Evolutionary conservation across 30 jellyfish, hydroid and myxozoan genomes (phyloP).

Genomic region (Aurelia aurita complex sp. Pacific): DNA sequence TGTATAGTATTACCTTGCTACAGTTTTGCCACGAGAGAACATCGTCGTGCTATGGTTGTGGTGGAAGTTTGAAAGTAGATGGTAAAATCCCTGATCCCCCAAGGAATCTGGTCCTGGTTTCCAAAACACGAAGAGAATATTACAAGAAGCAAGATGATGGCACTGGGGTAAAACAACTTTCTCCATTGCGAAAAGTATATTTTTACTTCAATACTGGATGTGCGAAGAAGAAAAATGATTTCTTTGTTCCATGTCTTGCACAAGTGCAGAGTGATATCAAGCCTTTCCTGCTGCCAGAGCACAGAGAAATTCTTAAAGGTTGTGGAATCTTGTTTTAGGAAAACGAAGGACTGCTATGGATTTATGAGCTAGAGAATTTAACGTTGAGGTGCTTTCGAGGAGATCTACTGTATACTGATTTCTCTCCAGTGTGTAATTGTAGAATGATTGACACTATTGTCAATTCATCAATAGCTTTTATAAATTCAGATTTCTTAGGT

Average conservation of each 20-base stretch:
- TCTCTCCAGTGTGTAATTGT: too few relatives aligned
- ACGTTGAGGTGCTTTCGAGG: too few relatives aligned
- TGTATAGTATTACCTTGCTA: background rate
- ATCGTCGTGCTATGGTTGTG: slow-evolving; percentile 11
- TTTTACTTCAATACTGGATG: background rate
- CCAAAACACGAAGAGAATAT: slow-evolving; percentile 16
- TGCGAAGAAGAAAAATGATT: background rate
- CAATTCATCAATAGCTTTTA: too few relatives aligned
- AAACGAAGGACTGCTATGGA: too few relatives aligned
- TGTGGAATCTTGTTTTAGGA: background rate
- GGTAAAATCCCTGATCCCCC: slow-evolving; percentile 2
- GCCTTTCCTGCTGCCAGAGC: background rate
- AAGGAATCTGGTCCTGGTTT: slow-evolving; percentile 9
- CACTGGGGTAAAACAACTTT: too few relatives aligned
- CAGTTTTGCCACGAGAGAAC: slow-evolving; percentile 15
- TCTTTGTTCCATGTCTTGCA: slow-evolving; percentile 13
- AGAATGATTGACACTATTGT: too few relatives aligned
- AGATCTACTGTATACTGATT: too few relatives aligned
- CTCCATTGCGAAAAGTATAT: too few relatives aligned
- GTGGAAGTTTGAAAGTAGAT: background rate
- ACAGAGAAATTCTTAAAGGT: background rate
- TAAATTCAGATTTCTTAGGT: too few relatives aligned
- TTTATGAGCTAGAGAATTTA: too few relatives aligned
- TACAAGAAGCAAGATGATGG: background rate
- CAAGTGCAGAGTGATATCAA: slow-evolving; percentile 11